A percentile compares a stretch with the other conserved stretches of the same genome.
Conservation (phyloP, 2,797 vertebrate genomes). For the Orientallactaga sibirica region DNA sequence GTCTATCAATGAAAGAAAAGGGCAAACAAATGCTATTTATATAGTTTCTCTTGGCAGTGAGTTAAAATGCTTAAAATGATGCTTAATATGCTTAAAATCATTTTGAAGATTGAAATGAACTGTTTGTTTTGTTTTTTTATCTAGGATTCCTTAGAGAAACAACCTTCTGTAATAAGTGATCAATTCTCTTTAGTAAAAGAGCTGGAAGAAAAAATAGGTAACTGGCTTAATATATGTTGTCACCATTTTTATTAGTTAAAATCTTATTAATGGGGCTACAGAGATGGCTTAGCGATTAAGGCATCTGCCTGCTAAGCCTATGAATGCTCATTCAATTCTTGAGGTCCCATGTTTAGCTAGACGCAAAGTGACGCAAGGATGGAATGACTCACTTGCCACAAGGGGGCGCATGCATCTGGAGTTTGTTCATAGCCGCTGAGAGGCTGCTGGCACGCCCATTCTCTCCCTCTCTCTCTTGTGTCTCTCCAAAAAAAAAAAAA, state of each 20-base stretch:
- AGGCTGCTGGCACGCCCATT: no score
- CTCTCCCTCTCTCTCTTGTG: no score
- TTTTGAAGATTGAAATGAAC: constrained; percentile 50
- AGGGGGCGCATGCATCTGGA: no score
- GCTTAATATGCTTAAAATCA: not conserved
- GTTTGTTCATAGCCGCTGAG: no score
- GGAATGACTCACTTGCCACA: no score
- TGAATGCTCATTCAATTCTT: no score
- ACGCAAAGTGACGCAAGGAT: no score
- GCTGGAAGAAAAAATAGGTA: constrained; percentile 94
- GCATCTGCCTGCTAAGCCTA: no score
- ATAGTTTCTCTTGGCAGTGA: constrained; percentile 53
- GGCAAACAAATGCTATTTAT: constrained; percentile 13
- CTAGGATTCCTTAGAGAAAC: constrained; percentile 89
- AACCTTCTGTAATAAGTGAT: constrained; percentile 87
- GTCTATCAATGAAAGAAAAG: constrained; percentile 37
- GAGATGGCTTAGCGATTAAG: no score
- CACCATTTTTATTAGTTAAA: constrained; percentile 9
- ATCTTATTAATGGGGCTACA: not conserved
- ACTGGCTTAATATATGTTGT: constrained; percentile 64
- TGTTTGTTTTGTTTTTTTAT: constrained; percentile 73
- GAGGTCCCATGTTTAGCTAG: no score
- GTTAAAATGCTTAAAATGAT: constrained; percentile 38
- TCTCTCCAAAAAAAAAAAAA: no score
- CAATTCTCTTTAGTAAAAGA: constrained; percentile 85